phyloP scores from a whole-genome alignment of 1,140 invertebrate genomes.

The Globodera rostochiensis region DNA sequence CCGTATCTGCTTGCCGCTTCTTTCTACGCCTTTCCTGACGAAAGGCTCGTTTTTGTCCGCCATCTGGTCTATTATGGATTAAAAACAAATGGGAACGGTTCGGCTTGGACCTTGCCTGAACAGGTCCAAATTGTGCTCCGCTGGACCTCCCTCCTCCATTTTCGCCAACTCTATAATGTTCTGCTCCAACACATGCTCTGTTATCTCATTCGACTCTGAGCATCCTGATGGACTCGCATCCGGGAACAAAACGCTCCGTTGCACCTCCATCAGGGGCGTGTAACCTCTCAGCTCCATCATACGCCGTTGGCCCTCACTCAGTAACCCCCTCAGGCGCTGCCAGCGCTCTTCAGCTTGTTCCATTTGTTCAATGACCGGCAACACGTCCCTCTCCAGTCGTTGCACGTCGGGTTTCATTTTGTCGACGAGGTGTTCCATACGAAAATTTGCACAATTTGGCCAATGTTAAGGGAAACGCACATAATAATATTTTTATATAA shows the following conservation, averaged over 20 bases:
- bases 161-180: slow-evolving; percentile 9
- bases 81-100: background rate
- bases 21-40: background rate
- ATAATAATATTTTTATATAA: too few relatives aligned
- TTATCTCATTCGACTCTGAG: background rate
- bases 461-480: too few relatives aligned
- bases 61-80: background rate
- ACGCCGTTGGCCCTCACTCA: slow-evolving; percentile 14
- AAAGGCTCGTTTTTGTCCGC: background rate
- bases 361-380: slow-evolving; percentile 24
- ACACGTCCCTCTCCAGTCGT: slow-evolving; percentile 9
- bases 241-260: background rate
- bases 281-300: background rate
- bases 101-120: background rate
- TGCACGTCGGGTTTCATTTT: slow-evolving; percentile 8
- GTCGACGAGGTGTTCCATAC: background rate
- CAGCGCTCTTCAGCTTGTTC: slow-evolving; percentile 8
- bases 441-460: background rate
- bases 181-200: slow-evolving; percentile 4
- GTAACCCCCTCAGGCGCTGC: background rate
- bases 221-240: background rate
- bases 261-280: background rate
- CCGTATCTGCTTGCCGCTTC: slow-evolving; percentile 12
- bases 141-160: background rate
- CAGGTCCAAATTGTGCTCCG: background rate